Conservation (phyloP, 2,888 invertebrate species). For the Drosophila mimica region DNA sequence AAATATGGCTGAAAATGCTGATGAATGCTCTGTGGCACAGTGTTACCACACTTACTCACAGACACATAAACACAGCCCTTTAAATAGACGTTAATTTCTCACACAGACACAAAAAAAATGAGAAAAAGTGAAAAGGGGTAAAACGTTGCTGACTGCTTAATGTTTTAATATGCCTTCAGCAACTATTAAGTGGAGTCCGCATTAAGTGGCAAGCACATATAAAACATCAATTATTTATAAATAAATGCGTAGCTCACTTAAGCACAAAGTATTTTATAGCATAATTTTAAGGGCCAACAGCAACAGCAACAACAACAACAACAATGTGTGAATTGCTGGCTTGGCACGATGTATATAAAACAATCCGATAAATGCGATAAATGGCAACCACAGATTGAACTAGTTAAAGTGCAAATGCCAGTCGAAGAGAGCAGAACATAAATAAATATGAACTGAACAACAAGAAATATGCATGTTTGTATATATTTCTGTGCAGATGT, state of each 20-base stretch:
- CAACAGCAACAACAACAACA: conserved; percentile 29
- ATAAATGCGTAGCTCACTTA: conserved; percentile 55
- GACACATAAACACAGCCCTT: conserved; percentile 3
- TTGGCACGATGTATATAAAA: conserved; percentile 27
- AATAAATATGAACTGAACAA: conserved; percentile 36
- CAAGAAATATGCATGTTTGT: conserved; percentile 14
- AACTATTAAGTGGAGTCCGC: conserved; percentile 69
- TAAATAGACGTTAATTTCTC: conserved; percentile 38
- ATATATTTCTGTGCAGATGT: conserved; percentile 21
- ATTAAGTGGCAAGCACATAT: conserved; percentile 72
- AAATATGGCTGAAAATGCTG: conserved; percentile 70
- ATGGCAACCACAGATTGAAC: conserved; percentile 19
- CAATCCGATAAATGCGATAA: not conserved
- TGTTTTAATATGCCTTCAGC: conserved; percentile 77
- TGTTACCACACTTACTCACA: conserved; percentile 7
- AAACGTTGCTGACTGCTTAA: conserved; percentile 48
- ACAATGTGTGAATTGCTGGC: conserved; percentile 44
- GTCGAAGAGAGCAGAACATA: conserved; percentile 11
- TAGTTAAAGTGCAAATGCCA: conserved; percentile 19
- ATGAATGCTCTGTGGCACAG: conserved; percentile 57
- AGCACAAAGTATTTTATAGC: conserved; percentile 68
- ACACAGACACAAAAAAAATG: conserved; percentile 16
- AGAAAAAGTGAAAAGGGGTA: conserved; percentile 3
- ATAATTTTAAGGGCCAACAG: conserved; percentile 59
- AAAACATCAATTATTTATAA: conserved; percentile 71